Evolutionary conservation across 2,888 invertebrate genomes (phyloP).

Genomic region (Troides helena): DNA sequence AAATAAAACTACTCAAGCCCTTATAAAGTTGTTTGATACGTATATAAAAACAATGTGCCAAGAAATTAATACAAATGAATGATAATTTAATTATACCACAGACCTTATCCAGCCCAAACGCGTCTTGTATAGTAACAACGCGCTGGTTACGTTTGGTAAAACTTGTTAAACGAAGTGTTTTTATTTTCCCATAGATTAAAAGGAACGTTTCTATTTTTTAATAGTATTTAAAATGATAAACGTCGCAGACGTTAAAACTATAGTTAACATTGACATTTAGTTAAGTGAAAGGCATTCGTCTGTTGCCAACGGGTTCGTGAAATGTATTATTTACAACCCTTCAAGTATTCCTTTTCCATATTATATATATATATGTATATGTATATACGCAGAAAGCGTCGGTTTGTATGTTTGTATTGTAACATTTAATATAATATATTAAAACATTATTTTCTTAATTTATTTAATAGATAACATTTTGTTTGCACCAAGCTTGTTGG

Average conservation of each 20-base stretch:
- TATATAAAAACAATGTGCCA: constrained; percentile 10
- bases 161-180: background rate
- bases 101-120: background rate
- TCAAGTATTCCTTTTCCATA: background rate
- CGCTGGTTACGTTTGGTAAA: too few species aligned
- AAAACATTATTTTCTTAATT: background rate
- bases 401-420: background rate
- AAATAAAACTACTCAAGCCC: background rate
- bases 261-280: background rate
- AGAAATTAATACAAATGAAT: background rate
- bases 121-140: background rate
- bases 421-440: background rate
- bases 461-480: background rate
- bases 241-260: background rate
- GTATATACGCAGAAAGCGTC: background rate
- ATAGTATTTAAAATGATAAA: background rate
- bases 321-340: background rate
- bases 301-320: background rate
- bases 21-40: constrained; percentile 2
- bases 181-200: background rate
- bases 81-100: background rate
- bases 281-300: background rate
- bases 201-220: background rate
- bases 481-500: constrained; percentile 2
- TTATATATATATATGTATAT: background rate